These are phyloP conservation scores for Sebastes dallii DNA, from an alignment of 2,797 vertebrate genomes.

Conservation along the genomic window DNA sequence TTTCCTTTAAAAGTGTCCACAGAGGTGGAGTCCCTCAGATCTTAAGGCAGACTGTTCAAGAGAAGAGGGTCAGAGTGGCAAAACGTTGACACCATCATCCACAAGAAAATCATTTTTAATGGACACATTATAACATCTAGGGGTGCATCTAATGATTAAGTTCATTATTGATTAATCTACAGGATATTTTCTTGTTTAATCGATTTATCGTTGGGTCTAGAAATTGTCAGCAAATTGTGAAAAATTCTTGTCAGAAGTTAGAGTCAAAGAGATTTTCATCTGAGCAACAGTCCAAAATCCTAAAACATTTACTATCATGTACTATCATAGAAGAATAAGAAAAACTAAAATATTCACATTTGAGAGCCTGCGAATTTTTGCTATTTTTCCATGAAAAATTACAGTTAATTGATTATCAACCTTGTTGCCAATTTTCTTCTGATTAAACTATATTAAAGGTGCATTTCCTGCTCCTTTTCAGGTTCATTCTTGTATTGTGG, in stretches of 20 bases:
- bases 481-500: too few species aligned
- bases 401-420: too few species aligned
- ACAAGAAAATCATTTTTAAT: neutral
- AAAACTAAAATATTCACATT: neutral
- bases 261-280: neutral
- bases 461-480: too few species aligned
- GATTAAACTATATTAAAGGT: neutral
- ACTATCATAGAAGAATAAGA: too few species aligned
- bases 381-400: too few species aligned
- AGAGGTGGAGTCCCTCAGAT: too few species aligned
- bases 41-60: too few species aligned
- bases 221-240: neutral
- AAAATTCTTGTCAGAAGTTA: neutral
- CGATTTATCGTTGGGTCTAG: neutral
- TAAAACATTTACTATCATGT: too few species aligned
- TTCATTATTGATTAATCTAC: neutral
- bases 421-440: neutral
- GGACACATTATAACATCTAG: neutral
- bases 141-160: neutral
- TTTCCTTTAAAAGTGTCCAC: too few species aligned
- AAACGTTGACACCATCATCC: neutral
- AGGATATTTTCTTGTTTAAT: neutral
- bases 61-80: too few species aligned
- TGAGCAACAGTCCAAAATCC: neutral
- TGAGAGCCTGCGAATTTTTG: neutral